Base-by-base conservation (phyloP, 2,113 vertebrate genomes). In the Gymnocephalus cernua region DNA sequence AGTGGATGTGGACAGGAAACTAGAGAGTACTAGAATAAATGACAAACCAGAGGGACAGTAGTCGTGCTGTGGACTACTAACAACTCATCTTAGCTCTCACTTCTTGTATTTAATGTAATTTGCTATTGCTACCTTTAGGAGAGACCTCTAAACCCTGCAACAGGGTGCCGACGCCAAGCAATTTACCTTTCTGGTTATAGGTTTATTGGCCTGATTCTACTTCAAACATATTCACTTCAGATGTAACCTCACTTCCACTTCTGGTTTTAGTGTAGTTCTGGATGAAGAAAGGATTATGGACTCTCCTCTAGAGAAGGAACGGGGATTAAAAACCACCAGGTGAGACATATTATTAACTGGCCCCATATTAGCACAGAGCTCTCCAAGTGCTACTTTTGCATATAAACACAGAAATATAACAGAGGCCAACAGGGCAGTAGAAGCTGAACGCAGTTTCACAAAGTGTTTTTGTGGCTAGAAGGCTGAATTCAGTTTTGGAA, bases 341-440 rank as follows among this genome's bases (percentile, higher is more conserved):
- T 82, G 74, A 86, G 70, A 14, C 51, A 9, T 38, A 64, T 84
- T n/a, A 77, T 58, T 64, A 77, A 68, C 72, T 19, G n/a, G 48
- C 12, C 12, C 18, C 2, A 16, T 50, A 54, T 11, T 44, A 57
- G 19, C 57, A 53, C 4, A 27, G 53, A 58, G 21, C 44, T 51
- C 16, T 38, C 44, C 56, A 73, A n/a, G 25, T 32, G 19, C 23
- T 14, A 21, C n/a, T 13, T 16, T 11, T 18, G 35, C 69, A 27
- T 57, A 1, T 41, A 54, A 27, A 74, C n/a, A 41, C 4, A 56
- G 48, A 27, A 1, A 54, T 18, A 13, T 14, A 48, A 18, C 76
- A 44, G 58, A 57, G 56, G 63, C 27, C 57, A 45, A 29, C 45
- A 6, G 51, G 44, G 53, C 70, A 51, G 64, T 44, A 7, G n/a